These are phyloP conservation scores for Pseudolaguvia tuberculata DNA, from an alignment of 2,113 vertebrate species.

Conservation along the genomic window DNA sequence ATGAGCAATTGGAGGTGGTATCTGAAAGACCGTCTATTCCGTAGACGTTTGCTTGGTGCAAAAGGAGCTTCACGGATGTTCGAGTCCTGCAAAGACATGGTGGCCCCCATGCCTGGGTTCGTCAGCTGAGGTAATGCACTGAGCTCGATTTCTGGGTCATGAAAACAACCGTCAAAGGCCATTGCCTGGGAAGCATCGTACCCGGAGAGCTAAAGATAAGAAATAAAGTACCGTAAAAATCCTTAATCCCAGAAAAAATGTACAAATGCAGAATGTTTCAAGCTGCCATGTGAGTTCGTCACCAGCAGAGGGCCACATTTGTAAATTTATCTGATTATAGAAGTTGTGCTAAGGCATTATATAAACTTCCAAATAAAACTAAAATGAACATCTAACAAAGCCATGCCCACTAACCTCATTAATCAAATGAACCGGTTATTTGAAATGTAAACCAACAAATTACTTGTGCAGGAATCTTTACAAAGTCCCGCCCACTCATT, in stretches of 20 bases:
- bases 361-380: too few relatives aligned
- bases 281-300: not conserved
- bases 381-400: too few relatives aligned
- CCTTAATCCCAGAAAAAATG: not conserved
- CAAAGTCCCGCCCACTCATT: not conserved
- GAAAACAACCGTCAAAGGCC: conserved; percentile 87
- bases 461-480: not conserved
- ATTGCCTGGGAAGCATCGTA: conserved; percentile 80
- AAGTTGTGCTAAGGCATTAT: too few relatives aligned
- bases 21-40: conserved; percentile 71
- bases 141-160: conserved; percentile 74
- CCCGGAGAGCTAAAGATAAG: conserved; percentile 70
- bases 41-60: conserved; percentile 59
- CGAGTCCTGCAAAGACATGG: conserved; percentile 38
- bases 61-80: conserved; percentile 42
- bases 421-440: too few relatives aligned
- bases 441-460: too few relatives aligned
- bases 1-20: conserved; percentile 78
- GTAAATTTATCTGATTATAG: too few relatives aligned
- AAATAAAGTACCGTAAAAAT: not conserved
- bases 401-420: too few relatives aligned
- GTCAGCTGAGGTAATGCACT: conserved; percentile 56
- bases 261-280: not conserved
- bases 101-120: conserved; percentile 52
- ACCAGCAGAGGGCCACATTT: conserved; percentile 50